These are phyloP conservation scores for Aphodius sticticus DNA, from an alignment of 2,888 invertebrate species.

Conservation along the genomic window DNA sequence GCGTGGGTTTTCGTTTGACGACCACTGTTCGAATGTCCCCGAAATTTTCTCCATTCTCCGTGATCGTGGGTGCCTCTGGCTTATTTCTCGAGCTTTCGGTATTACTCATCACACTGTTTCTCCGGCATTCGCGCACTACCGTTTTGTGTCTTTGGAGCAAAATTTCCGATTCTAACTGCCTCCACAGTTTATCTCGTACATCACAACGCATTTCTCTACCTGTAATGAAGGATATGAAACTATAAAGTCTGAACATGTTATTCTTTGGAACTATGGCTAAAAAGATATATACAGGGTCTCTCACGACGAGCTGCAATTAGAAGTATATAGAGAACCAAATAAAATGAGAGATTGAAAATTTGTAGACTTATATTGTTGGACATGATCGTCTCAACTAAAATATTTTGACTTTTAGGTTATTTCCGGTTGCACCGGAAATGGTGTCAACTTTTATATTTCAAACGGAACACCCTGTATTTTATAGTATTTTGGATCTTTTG, in stretches of 20 bases:
- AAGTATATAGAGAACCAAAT: too few species aligned
- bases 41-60: slow-evolving; percentile 56
- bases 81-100: slow-evolving; percentile 50
- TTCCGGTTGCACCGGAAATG: too few species aligned
- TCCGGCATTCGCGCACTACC: slow-evolving; percentile 71
- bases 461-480: too few species aligned
- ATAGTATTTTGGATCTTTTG: too few species aligned
- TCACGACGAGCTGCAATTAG: too few species aligned
- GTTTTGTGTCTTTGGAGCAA: slow-evolving; percentile 86
- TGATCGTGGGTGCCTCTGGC: slow-evolving; percentile 52
- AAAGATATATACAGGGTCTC: too few species aligned
- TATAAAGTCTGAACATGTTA: not conserved
- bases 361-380: too few species aligned
- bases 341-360: too few species aligned
- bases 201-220: slow-evolving; percentile 80
- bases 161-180: slow-evolving; percentile 87
- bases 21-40: slow-evolving; percentile 70
- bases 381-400: too few species aligned
- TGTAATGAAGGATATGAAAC: slow-evolving; percentile 38
- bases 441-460: too few species aligned
- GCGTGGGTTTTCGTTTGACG: slow-evolving; percentile 75
- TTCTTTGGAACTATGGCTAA: too few species aligned
- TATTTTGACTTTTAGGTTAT: too few species aligned
- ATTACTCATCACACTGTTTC: slow-evolving; percentile 58
- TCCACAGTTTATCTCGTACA: slow-evolving; percentile 80